Percentiles rank a stretch among this genome's conserved stretches.
Evolutionary conservation across 2,113 vertebrate genomes (phyloP).

Genomic region (Gasterosteus nipponicus): DNA sequence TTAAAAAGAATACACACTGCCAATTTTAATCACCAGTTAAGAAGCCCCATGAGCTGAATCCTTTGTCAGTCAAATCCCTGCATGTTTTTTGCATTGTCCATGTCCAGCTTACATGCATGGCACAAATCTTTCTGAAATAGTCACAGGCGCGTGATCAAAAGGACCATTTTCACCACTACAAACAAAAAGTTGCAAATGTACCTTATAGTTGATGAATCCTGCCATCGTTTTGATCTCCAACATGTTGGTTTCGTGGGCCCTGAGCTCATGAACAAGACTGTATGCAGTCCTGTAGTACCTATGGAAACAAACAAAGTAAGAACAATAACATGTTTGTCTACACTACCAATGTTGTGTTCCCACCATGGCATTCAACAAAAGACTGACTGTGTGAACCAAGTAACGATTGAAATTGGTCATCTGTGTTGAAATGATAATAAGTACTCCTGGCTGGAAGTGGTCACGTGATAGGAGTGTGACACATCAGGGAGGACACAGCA

Average conservation of each 20-base stretch:
- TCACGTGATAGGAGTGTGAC: no score
- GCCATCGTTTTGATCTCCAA: slow-evolving; percentile 98
- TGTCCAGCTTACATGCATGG: not conserved
- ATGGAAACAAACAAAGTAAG: not conserved
- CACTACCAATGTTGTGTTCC: not conserved
- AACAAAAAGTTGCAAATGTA: slow-evolving; percentile 52
- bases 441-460: no score
- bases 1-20: not conserved
- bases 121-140: not conserved
- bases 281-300: slow-evolving; percentile 95
- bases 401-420: no score
- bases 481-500: no score
- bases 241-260: slow-evolving; percentile 97
- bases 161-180: not conserved
- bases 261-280: slow-evolving; percentile 93
- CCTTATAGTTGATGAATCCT: slow-evolving; percentile 99
- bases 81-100: not conserved
- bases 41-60: not conserved
- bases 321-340: not conserved
- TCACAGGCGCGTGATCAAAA: not conserved
- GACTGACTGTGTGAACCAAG: no score
- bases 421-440: no score
- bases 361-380: no score
- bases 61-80: not conserved
- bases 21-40: not conserved